Evolutionary conservation across 2,888 invertebrate species (phyloP), one percentile per base, ranked within the genome.

Genomic region (Megaustenia siamemsis): DNA sequence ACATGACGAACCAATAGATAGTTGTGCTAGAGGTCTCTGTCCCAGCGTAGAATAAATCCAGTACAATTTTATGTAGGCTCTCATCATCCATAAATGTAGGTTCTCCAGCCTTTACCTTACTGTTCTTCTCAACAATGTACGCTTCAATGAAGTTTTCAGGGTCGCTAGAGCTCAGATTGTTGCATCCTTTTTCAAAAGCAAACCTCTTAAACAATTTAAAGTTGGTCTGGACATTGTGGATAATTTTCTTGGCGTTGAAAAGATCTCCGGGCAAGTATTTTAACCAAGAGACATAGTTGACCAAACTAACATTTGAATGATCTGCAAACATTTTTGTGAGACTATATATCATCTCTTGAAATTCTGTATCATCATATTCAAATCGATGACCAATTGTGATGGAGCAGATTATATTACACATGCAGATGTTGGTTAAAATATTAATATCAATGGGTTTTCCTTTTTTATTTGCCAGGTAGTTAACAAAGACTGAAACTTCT

Each of bases 21-120:
- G 97, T 97, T n/a, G 97, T 96, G n/a, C 96, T 96, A 0, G 96
- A 96, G 1, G 97, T 97, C 90, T 97, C 97, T 92, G 89, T 89
- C 24, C 91, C 91, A 28, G 91, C 91, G 15, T 86, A 83, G 71
- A 90, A 89, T 2, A 91, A 84, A 76, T 91, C 91, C 15, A 75
- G 71, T 15, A 89, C 73, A 0, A 83, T 38, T 12, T 56, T 76
- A 10, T 2, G 6, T 18, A 76, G n/a, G 35, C 56, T 76, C 3
- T 49, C 76, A 5, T 21, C 32, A 38, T 32, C 32, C 76, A 76
- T 49, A 18, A 38, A 53, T 24, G 76, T 38, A 32, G 76, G 21
- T 28, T 56, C 38, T 1, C 76, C 76, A 28, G 49, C 35, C 12
- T 35, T 56, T 28, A 35, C 6, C 21, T 76, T 76, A 15, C 35